phyloP scores from a whole-genome alignment of 35 echinoderm and acorn worm genomes.

The Lytechinus variegatus region DNA sequence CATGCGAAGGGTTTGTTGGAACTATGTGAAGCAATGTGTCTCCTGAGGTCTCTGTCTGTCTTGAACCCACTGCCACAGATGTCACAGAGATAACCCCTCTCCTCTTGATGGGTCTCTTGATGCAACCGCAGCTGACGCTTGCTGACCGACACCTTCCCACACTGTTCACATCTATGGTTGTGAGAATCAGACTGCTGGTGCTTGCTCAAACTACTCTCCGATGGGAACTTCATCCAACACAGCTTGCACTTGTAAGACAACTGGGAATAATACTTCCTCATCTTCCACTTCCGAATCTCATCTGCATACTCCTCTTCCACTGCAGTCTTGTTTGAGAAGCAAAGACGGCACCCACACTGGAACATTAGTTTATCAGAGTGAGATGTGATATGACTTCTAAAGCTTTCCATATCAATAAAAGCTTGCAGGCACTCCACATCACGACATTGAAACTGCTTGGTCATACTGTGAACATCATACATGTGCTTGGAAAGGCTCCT shows the following conservation, averaged over 20 bases:
- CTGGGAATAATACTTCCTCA: constrained; percentile 83
- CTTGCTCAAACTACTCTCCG: constrained; percentile 62
- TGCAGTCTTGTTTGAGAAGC: constrained; percentile 60
- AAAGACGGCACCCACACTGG: constrained; percentile 80
- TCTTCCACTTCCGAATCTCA: constrained; percentile 69
- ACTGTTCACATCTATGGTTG: constrained; percentile 74
- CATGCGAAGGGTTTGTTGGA: constrained; percentile 74
- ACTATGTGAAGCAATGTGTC: constrained; percentile 75
- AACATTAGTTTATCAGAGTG: constrained; percentile 69
- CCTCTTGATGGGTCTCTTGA: constrained; percentile 69
- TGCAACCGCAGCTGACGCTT: constrained; percentile 86
- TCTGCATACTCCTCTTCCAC: constrained; percentile 66
- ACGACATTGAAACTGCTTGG: constrained; percentile 84
- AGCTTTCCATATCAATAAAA: constrained; percentile 58
- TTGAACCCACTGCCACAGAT: constrained; percentile 81
- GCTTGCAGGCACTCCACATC: constrained; percentile 60
- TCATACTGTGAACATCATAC: constrained; percentile 74
- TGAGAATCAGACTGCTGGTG: constrained; percentile 76
- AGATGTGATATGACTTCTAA: constrained; percentile 61
- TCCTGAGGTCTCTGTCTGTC: constrained; percentile 77
- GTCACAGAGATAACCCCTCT: constrained; percentile 75
- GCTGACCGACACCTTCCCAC: constrained; percentile 80
- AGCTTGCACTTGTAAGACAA: constrained; percentile 77
- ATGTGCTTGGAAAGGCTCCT: constrained; percentile 74
- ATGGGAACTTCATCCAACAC: constrained; percentile 93